Evolutionary conservation across 2,113 vertebrate genomes (phyloP), one percentile per base, ranked within the genome.

Genomic region (Etheostoma spectabile): DNA sequence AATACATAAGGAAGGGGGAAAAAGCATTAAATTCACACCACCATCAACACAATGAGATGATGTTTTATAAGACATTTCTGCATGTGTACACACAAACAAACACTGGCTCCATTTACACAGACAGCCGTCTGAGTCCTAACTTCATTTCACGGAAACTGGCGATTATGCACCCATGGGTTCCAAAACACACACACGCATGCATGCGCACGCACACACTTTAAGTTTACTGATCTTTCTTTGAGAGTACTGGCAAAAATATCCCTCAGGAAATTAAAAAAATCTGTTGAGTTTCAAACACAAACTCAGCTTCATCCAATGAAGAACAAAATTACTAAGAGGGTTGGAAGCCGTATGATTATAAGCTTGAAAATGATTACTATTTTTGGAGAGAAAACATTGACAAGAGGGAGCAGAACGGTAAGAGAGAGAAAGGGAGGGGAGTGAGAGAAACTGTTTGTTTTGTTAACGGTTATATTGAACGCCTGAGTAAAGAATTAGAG

Each of bases 311-410:
- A 69, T 62, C 51, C 63, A 35, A 33, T 13, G 52, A 76, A 30
- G 30, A 30, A 22, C 48, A 73, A 74, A 33, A 79, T 0, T 0
- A 49, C 38, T 19, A 6, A 30, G 18, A 68, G 35, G 21, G 16
- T 38, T 61, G 64, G 52, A 57, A 38, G 46, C 30, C 1, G 1
- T 42, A 55, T 22, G 52, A 35, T 84, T 64, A 46, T 64, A 27
- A 74, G 21, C 4, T 62, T 13, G 62, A 63, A 55, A 64, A 30
- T 45, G 0, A 38, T 2, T 33, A 59, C 55, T 60, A 59, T 87
- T 83, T 84, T 24, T 64, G 53, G 66, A 80, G 30, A 24, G 60
- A 76, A 82, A 83, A 72, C 57, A 72, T 64, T 76, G 60, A 74
- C 52, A 70, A 42, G 16, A 49, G 63, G 38, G 51, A 42, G 48